Conservation (phyloP, 2,113 vertebrate genomes). For the rat (Rattus norvegicus) region GRCr8 NC_086022.1:68824001-68824500, state of each 20-base stretch:
- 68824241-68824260: not conserved
- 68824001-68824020: not conserved
- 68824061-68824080: not conserved
- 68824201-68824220: slow-evolving; percentile 4
- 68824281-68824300: slow-evolving; percentile 35
- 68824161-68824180: not conserved
- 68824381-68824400: not conserved
- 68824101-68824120: not conserved
- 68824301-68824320: not conserved
- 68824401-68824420: not conserved
- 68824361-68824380: not conserved
- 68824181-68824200: not conserved
- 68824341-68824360: not conserved
- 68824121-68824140: not conserved
- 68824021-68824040: not conserved
- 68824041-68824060: not conserved
- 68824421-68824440: not conserved
- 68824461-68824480: not conserved
- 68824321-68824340: not conserved
- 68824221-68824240: not conserved
- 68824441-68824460: not conserved
- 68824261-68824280: slow-evolving; percentile 36
- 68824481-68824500: slow-evolving; percentile 20
- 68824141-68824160: not conserved
- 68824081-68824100: not conserved